Base-by-base conservation (phyloP, 2,113 vertebrate genomes). In the human (Homo sapiens) region DNA sequence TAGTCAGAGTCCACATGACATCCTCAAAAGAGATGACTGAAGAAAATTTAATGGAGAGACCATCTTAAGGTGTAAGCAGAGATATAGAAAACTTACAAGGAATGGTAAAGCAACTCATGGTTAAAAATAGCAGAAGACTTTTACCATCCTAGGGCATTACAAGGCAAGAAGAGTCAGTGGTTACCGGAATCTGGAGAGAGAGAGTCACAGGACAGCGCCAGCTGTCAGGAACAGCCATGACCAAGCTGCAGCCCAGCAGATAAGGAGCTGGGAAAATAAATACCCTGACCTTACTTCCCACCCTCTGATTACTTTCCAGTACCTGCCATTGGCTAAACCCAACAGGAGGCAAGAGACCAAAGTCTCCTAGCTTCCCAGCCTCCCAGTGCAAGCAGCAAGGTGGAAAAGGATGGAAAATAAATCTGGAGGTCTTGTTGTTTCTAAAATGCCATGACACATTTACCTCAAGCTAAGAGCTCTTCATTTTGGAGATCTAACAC, bases 401-500 rank as follows among this genome's bases (percentile, higher is more conserved):
- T 50, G 11, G 40, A 75, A 17, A 90, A 89, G 20, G 45, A 6
- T n/a, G 5, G 80, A 40, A 89, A 70, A 40, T 52, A 8, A 2
- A 3, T 81, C 64, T 72, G 11, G 50, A 50, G 17, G 38, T 68
- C 20, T 87, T 38, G 18, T 8, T 95, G 7, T 84, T 96, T 89
- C 83, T 68, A 89, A 95, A 85, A 72, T 78, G 72, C 23, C 40
- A 61, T 18, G 48, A 52, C 61, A 88, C 3, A 27, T 72, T 70
- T 64, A 83, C 92, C 38, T 68, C 52, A 79, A 27, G 81, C n/a
- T 55, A 81, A 94, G 95, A 76, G 83, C n/a, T 85, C 27, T 55
- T 48, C 16, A 57, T 81, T 93, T 90, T 38, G 18, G 12, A 30
- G 78, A 86, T 93, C 61, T 87, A 91, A 61, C 22, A 87, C 35